Evolutionary conservation across 1,140 invertebrate species (phyloP), one percentile per base, ranked within the genome.

Genomic region (Lordiphosa stackelbergi): DNA sequence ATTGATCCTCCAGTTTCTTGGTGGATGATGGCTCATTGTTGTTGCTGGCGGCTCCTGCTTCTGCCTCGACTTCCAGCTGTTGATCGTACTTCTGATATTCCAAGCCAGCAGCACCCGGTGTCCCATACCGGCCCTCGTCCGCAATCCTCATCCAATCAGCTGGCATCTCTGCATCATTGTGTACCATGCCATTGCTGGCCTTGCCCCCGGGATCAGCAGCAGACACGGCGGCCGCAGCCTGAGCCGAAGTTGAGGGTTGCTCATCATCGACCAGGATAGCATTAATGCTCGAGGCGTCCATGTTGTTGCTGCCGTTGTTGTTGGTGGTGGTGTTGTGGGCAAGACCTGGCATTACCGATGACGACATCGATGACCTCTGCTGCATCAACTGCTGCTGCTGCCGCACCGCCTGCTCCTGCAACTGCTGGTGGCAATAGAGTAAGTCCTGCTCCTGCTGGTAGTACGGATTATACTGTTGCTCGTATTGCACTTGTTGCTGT

Each of bases 91-190:
- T 79, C 53, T 87, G 85, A 85, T 87, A 87, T 64, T 87, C 81
- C 71, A 86, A 87, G 66, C 81, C 86, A 87, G 86, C 86, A 87
- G 86, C 86, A 87, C 81, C 86, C 86, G 86, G 86, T 85, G 78
- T 86, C 66, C 86, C 86, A 87, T 87, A 87, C 86, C 86, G 84
- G 69, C 81, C 86, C 86, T 75, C 86, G 66, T 84, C 78, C 81
- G 83, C 84, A 75, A 85, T 85, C 78, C 83, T 83, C 81, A 87
- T 87, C 85, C 85, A 83, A 83, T 87, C 85, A 85, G 74, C 69
- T 72, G 71, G 77, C 81, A 87, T 86, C 84, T 84, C 81, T 71
- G 73, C 72, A 62, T 68, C 72, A 65, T 68, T 70, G 65, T 69
- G 71, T 56, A 55, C 56, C 31, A 69, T 75, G 62, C 63, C 75